Evolutionary conservation across 2,888 invertebrate genomes (phyloP), one percentile per base, ranked within the genome.

Genomic region (Apodemia zela): DNA sequence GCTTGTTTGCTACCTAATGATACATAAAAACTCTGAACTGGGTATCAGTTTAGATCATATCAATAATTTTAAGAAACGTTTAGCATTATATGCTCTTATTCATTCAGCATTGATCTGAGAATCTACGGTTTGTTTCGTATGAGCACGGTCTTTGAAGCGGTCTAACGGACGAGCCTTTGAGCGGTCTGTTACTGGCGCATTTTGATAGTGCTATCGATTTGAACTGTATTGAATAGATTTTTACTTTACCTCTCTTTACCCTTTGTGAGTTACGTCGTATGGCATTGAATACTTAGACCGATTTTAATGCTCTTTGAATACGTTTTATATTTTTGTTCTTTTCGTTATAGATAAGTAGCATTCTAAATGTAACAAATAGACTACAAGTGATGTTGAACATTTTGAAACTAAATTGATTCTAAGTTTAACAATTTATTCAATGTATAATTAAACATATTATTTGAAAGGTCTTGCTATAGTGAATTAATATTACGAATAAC

Each of bases 181-280:
- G 76, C 54, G 54, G 13, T 74, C 62, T 68, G 72, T 72, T 79
- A 70, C 75, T 75, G 77, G 74, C 82, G 83, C 86, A 84, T 86
- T 88, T 85, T 85, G 84, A 87, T 88, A 88, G 79, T 76, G 72
- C 73, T 84, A 87, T 88, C 84, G 87, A 88, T 89, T 85, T 80
- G 67, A 72, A 81, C 77, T 77, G 71, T 66, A 67, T 74, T 83
- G 82, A 86, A 87, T 84, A 84, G 77, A 83, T 80, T 85, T 82
- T 81, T 80, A 80, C 76, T 84, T 75, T 79, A 79, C 75, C 76
- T 74, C 66, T 63, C 66, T 63, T 59, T 64, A 45, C 63, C 60
- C 62, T 68, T 67, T 66, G 65, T 64, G 51, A 35, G 51, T 35
- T 42, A 10, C 57, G 58, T 54, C 54, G 51, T 42, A 58, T 29